Evolutionary conservation across 2,113 vertebrate species (phyloP), one percentile per base, ranked within the genome.

Genomic region (Axis porcinus): DNA sequence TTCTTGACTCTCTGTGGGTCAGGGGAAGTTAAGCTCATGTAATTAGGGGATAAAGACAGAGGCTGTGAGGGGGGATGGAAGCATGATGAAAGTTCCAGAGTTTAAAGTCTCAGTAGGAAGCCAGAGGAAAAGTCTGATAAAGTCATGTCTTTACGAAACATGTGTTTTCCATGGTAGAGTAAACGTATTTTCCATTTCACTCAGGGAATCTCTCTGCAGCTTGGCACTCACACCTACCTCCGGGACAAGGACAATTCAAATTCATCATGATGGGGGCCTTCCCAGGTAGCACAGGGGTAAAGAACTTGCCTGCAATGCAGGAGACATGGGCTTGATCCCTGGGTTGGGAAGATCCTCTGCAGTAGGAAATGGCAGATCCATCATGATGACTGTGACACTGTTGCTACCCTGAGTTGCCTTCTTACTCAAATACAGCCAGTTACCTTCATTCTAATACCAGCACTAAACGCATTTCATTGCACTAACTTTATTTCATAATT

Each of bases 11-110:
- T 97, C 91, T 84, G 83, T 97, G 90, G 97, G 97, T 98, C 97
- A 97, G 91, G 89, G 93, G 89, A 98, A 98, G 97, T 98, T 98
- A 98, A 97, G 97, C 96, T 97, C 97, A 36, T 96, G 91, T 98
- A 98, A 98, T 98, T 97, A 98, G 96, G 88, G 94, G 94, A 97
- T 98, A 98, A 97, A 97, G 97, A 96, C 3, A 0, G 89, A 94
- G 95, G 96, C 91, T 94, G 28, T 67, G 78, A 74, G 70, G 50
- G 93, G 86, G 83, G 95, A 84, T 97, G 89, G 94, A 91, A 97
- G 55, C 4, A 33, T 55, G 93, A 98, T 97, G 94, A 94, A 98
- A 93, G 97, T 96, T 93, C 54, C 97, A 97, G 93, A 89, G 82
- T 97, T 98, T 98, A 97, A 97, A 97, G 93, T 52, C 96, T 96